Evolutionary conservation across 2,113 vertebrate genomes (phyloP), one percentile per base, ranked within the genome.

Genomic region (Macrotus californicus): DNA sequence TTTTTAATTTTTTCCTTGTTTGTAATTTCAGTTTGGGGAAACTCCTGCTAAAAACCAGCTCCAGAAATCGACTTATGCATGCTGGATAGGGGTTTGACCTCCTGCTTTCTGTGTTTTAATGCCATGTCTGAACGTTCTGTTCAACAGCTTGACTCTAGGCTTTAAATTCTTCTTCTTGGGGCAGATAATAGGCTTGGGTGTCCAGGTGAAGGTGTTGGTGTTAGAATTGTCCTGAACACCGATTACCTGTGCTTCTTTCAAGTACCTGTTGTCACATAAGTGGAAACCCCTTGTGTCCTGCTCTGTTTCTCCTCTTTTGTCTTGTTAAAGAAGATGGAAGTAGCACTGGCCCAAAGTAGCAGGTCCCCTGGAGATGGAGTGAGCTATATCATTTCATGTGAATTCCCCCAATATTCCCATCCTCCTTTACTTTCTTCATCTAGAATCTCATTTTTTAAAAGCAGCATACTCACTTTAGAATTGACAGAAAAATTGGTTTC

Each of bases 111-210:
- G 70, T 19, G 11, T 19, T n/a, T 52, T 61, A 41, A 43, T 24
- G 14, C 36, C 1, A 3, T 8, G 4, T 29, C 29, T 73, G 4
- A 4, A 39, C 5, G 0, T 85, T 29, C 54, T 31, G 43, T 69
- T 21, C 8, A 7, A n/a, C 13, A 13, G 2, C 21, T 69, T 69
- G 34, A 80, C 36, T 48, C 31, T 5, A n/a, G 43, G 21, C 52
- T 24, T 66, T 19, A 48, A 43, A 56, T 8, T 34, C 3, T 0
- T n/a, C 43, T 36, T 67, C 26, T 26, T 0, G 0, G 0, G 24
- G 2, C 8, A 36, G 34, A 39, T 22, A 29, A 6, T 18, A 41
- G 31, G 16, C 41, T 72, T 0, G 1, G 15, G 12, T 22, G 12
- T 54, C 61, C 39, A 3, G 48, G 82, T n/a, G 11, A 29, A 0